phyloP scores from a whole-genome alignment of 2,113 vertebrate species.

The Cephalophus harveyi region DNA sequence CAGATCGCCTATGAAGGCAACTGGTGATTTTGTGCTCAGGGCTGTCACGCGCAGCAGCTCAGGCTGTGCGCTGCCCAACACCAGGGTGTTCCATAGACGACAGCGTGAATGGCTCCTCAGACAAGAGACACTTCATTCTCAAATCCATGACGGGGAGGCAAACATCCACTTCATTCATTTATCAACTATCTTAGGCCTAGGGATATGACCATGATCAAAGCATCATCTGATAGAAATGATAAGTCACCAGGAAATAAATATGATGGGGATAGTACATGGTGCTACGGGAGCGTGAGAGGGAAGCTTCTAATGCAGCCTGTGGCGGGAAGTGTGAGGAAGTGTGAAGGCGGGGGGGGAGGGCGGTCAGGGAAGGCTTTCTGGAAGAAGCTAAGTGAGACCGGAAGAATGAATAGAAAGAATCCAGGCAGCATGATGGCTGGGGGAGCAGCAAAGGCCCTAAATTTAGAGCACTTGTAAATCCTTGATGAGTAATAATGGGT shows the following conservation, averaged over 20 bases:
- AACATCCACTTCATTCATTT: background rate
- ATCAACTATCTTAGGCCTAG: background rate
- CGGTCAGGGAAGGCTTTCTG: background rate
- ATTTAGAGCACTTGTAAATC: background rate
- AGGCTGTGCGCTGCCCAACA: background rate
- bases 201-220: background rate
- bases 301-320: background rate
- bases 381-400: background rate
- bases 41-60: background rate
- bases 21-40: background rate
- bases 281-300: background rate
- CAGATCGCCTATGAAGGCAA: background rate
- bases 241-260: background rate
- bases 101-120: background rate
- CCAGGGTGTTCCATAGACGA: background rate
- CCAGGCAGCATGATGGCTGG: rapidly evolving
- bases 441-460: background rate
- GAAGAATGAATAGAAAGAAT: background rate
- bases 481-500: rapidly evolving
- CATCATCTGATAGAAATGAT: background rate
- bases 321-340: background rate
- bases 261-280: too few species aligned
- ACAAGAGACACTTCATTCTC: background rate
- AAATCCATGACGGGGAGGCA: background rate
- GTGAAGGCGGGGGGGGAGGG: too few species aligned